Percentiles rank a stretch among this genome's conserved stretches.
Conservation (phyloP, 2,888 invertebrate genomes). For the Cotesia congregata region DNA sequence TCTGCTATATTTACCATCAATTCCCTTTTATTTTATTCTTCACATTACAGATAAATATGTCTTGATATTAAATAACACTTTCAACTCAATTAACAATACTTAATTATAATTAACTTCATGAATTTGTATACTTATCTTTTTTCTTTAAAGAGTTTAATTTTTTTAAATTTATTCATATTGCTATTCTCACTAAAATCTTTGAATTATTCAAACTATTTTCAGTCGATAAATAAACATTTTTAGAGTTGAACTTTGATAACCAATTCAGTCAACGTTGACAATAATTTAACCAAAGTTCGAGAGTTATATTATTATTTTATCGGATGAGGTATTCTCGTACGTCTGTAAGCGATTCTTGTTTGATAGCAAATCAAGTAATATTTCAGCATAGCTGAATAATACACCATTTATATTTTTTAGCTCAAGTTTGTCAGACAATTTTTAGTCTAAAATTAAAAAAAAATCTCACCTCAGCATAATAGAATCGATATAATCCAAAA, state of each 20-base stretch:
- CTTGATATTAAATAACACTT: neutral
- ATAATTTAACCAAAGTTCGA: neutral
- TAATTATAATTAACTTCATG: neutral
- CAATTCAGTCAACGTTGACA: neutral
- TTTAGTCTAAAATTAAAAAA: neutral
- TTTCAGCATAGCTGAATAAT: neutral
- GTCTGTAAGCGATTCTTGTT: no score
- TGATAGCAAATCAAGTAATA: no score
- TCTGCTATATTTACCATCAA: neutral
- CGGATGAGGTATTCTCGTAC: no score
- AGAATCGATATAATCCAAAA: neutral
- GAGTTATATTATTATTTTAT: no score
- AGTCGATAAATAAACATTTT: neutral
- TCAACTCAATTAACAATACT: neutral
- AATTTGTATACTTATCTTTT: neutral
- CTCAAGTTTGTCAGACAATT: neutral
- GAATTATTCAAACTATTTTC: neutral
- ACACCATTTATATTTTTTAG: neutral
- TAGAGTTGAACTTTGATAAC: neutral
- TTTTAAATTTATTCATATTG: neutral
- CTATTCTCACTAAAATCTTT: neutral
- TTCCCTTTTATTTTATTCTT: neutral
- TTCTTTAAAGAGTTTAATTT: neutral
- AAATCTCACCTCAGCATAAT: neutral
- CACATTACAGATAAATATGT: neutral